Percentiles rank a stretch among this genome's conserved stretches.
phyloP scores from a whole-genome alignment of 2,797 vertebrate genomes.

The Eremophila alpestris region DNA sequence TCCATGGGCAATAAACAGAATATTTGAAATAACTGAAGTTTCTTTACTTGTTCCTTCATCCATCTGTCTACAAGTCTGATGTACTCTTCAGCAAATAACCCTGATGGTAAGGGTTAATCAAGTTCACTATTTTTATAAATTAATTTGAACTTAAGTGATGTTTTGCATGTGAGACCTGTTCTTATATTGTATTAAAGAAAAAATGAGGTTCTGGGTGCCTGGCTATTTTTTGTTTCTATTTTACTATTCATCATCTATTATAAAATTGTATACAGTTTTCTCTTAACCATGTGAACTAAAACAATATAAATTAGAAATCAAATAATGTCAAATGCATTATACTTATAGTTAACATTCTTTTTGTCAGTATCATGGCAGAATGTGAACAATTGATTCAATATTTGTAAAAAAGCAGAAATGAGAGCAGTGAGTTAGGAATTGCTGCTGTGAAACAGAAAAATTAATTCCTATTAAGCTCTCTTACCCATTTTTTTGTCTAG shows the following conservation, averaged over 20 bases:
- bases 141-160: neutral
- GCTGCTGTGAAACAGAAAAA: neutral
- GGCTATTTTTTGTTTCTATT: neutral
- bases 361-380: neutral
- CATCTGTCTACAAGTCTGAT: neutral
- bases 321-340: neutral
- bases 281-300: neutral
- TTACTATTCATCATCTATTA: neutral
- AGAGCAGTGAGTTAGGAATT: neutral
- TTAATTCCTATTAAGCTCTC: neutral
- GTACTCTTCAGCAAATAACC: neutral
- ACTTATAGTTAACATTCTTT: neutral
- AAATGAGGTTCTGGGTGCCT: neutral
- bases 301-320: neutral
- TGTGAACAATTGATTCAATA: neutral
- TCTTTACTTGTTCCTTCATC: neutral
- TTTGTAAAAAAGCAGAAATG: neutral
- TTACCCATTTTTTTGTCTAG: neutral
- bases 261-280: neutral
- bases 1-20: neutral
- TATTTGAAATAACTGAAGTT: neutral
- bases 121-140: constrained; percentile 3
- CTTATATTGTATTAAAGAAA: neutral
- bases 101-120: neutral
- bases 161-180: neutral